Evolutionary conservation across 2,888 invertebrate genomes (phyloP).

Genomic region (Plebejus argus): DNA sequence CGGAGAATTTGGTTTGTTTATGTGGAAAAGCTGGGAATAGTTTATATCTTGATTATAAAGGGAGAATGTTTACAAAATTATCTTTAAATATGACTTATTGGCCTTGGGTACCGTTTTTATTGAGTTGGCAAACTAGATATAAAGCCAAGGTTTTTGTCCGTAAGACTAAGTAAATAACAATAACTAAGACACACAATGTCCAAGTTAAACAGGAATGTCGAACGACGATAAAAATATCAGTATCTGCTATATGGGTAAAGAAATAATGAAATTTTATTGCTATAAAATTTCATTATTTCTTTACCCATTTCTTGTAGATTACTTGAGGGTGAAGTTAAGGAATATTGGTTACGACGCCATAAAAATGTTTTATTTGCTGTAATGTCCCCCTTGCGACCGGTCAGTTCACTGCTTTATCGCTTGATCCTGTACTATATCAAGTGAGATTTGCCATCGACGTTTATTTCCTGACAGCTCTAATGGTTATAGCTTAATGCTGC

Average conservation of each 20-base stretch:
- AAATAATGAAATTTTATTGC: slow-evolving; percentile 10
- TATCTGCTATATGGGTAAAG: slow-evolving; percentile 6
- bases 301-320: slow-evolving; percentile 22
- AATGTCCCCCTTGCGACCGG: slow-evolving; percentile 36
- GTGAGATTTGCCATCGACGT: slow-evolving; percentile 1
- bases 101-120: no score
- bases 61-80: no score
- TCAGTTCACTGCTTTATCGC: slow-evolving; percentile 33
- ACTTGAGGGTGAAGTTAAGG: slow-evolving; percentile 30
- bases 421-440: slow-evolving; percentile 1
- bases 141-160: no score
- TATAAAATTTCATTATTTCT: slow-evolving; percentile 10
- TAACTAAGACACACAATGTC: no score
- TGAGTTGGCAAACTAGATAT: no score
- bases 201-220: neutral
- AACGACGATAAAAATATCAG: neutral
- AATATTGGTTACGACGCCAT: slow-evolving; percentile 34
- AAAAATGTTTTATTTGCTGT: slow-evolving; percentile 36
- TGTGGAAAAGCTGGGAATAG: no score
- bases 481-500: neutral
- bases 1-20: no score
- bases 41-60: no score
- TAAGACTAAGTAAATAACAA: no score
- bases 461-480: neutral
- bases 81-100: no score